Conservation (phyloP, 1,140 invertebrate species). For the Calliphora vicina region DNA sequence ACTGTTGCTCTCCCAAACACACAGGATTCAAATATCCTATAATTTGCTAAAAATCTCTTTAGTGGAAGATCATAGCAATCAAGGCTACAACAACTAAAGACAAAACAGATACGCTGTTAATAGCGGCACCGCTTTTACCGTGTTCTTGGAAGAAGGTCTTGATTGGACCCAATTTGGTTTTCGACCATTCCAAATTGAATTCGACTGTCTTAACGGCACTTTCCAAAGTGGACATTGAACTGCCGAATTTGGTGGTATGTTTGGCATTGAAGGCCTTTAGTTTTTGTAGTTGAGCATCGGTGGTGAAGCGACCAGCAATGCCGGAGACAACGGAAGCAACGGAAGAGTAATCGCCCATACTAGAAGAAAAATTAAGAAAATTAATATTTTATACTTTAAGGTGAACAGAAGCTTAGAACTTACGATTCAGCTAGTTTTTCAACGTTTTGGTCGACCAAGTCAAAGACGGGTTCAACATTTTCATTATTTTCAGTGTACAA, state of each 20-base stretch:
- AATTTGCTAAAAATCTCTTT: not conserved
- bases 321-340: constrained; percentile 63
- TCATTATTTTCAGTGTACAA: constrained; percentile 63
- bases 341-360: constrained; percentile 60
- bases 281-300: constrained; percentile 57
- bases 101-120: constrained; percentile 48
- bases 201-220: constrained; percentile 44
- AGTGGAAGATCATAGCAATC: not conserved
- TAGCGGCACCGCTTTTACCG: constrained; percentile 45
- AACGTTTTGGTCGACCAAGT: constrained; percentile 63
- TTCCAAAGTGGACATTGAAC: constrained; percentile 43
- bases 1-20: not conserved
- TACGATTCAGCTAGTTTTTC: constrained; percentile 63
- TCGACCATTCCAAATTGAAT: constrained; percentile 51
- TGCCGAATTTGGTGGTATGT: constrained; percentile 46
- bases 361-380: constrained; percentile 33
- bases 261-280: constrained; percentile 48
- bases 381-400: too few species aligned
- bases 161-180: constrained; percentile 44
- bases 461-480: constrained; percentile 63
- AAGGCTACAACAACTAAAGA: constrained; percentile 49
- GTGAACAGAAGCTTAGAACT: too few species aligned
- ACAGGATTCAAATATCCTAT: not conserved
- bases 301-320: constrained; percentile 64
- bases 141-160: constrained; percentile 47